Conservation (phyloP, 2,797 vertebrate species). For the Sardinella longiceps region DNA sequence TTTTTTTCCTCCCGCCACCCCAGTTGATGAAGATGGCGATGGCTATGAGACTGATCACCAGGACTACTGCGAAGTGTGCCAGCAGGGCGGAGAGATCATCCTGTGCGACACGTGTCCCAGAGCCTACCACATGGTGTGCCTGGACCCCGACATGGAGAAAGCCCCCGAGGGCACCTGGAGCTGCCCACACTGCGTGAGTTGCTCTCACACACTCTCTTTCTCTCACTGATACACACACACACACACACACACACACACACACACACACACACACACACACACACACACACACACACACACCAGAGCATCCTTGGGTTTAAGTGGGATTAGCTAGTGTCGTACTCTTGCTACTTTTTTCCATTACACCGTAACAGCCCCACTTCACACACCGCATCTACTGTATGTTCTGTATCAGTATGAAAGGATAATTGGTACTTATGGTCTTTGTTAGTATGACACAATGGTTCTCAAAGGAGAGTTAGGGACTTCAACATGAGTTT, state of each 20-base stretch:
- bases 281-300: background rate
- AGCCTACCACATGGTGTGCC: constrained; percentile 98
- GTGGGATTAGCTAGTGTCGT: background rate
- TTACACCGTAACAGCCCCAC: background rate
- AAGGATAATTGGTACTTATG: background rate
- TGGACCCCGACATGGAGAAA: constrained; percentile 99
- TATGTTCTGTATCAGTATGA: background rate
- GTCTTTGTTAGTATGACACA: too few relatives aligned
- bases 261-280: constrained; percentile 8
- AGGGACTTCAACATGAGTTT: too few relatives aligned
- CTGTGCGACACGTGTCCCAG: constrained; percentile 96
- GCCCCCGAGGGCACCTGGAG: constrained; percentile 98
- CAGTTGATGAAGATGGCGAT: constrained; percentile 86
- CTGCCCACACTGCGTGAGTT: constrained; percentile 95
- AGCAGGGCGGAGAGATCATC: constrained; percentile 98
- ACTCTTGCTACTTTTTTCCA: background rate
- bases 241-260: constrained; percentile 1
- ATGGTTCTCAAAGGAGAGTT: background rate
- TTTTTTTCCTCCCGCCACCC: background rate
- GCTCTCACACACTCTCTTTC: background rate
- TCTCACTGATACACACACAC: background rate
- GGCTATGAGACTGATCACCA: constrained; percentile 98
- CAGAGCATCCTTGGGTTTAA: too few relatives aligned
- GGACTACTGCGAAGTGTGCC: constrained; percentile 99
- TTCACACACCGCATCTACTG: background rate